Percentiles rank a stretch among this genome's conserved stretches.
These are phyloP conservation scores for Wasmannia auropunctata DNA, from an alignment of 1,140 invertebrate genomes.

Conservation along the genomic window DNA sequence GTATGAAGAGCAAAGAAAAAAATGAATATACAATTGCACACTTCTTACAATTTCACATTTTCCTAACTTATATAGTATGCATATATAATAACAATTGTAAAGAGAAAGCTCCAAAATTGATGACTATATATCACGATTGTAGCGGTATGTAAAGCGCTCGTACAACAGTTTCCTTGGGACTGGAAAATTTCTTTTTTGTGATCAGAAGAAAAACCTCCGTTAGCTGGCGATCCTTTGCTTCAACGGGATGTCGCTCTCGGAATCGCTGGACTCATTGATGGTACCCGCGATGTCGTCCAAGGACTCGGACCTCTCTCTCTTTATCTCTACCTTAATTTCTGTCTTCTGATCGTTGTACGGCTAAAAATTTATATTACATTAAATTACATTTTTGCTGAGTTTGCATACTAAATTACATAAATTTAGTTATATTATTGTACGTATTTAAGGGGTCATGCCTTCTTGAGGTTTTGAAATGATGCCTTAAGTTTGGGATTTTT, in stretches of 20 bases:
- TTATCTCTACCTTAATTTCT: constrained; percentile 11
- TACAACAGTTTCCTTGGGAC: not conserved
- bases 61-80: constrained; percentile 7
- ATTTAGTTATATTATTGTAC: not conserved
- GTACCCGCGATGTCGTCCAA: constrained; percentile 45
- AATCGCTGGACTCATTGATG: constrained; percentile 70
- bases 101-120: constrained; percentile 22
- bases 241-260: constrained; percentile 74
- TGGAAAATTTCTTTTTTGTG: not conserved
- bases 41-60: not conserved
- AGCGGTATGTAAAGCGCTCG: not conserved
- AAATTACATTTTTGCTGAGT: not conserved
- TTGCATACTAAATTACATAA: not conserved
- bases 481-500: too few species aligned
- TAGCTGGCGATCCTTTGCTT: constrained; percentile 71
- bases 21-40: not conserved
- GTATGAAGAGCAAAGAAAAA: not conserved
- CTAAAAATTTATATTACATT: too few species aligned
- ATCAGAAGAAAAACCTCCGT: constrained; percentile 50
- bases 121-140: constrained; percentile 9
- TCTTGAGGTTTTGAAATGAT: too few species aligned
- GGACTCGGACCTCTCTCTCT: constrained; percentile 36
- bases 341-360: not conserved
- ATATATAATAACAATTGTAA: constrained; percentile 10
- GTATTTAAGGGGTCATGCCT: too few species aligned